Evolutionary conservation across 2,888 invertebrate genomes (phyloP).

Genomic region (Orthosia cruda): DNA sequence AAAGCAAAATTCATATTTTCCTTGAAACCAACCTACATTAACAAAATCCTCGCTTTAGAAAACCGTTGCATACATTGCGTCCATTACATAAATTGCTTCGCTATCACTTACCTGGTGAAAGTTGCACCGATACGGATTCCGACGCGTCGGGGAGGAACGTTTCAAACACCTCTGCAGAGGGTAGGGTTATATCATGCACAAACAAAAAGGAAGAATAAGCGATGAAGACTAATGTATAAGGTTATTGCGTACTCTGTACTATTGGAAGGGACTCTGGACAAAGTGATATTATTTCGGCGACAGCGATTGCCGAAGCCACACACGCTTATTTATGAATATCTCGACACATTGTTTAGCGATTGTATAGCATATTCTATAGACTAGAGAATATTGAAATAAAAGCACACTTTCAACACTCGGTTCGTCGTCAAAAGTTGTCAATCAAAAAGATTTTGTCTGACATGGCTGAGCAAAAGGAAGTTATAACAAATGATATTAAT

Average conservation of each 20-base stretch:
- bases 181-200: slow-evolving; percentile 69
- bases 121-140: slow-evolving; percentile 75
- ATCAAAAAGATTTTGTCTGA: too few species aligned
- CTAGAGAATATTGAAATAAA: too few species aligned
- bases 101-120: slow-evolving; percentile 77
- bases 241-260: background rate
- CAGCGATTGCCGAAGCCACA: too few species aligned
- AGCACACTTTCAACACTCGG: too few species aligned
- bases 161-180: slow-evolving; percentile 83
- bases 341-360: too few species aligned
- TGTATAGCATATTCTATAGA: too few species aligned
- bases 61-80: slow-evolving; percentile 29
- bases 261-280: background rate
- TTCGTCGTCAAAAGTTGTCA: too few species aligned
- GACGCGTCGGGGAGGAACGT: slow-evolving; percentile 81
- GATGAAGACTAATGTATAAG: slow-evolving; percentile 39
- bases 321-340: too few species aligned
- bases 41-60: slow-evolving; percentile 5
- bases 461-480: too few species aligned
- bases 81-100: slow-evolving; percentile 50
- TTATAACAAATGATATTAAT: too few species aligned
- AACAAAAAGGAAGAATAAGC: slow-evolving; percentile 62
- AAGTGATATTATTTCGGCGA: background rate
- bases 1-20: slow-evolving; percentile 8
- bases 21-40: background rate